These are phyloP conservation scores for mouse (Mus musculus) DNA, from an alignment of 2,113 vertebrate species.

Conservation along the genomic window DNA sequence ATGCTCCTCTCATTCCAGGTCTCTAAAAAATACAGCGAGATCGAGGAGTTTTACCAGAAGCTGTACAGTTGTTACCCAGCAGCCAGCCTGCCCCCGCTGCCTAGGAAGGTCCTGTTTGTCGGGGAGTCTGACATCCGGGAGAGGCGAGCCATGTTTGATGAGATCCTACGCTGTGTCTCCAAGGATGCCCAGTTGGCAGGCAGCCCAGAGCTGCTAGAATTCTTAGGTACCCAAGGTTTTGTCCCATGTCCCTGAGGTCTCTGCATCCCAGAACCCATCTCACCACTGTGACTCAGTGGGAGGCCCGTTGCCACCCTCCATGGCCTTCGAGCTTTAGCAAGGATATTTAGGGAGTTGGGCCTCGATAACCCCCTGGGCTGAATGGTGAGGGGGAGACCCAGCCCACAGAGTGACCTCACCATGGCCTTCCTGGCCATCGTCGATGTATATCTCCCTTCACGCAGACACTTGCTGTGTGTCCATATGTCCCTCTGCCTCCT, in stretches of 20 bases:
- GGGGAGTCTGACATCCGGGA: conserved; percentile 91
- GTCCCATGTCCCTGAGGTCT: not conserved
- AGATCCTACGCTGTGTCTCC: conserved; percentile 89
- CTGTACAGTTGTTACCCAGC: conserved; percentile 84
- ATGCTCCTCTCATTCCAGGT: conserved; percentile 85
- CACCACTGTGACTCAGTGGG: fast-evolving
- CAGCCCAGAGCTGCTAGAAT: conserved; percentile 90
- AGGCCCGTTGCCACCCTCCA: not conserved
- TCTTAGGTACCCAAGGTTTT: conserved; percentile 86
- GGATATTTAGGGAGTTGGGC: not conserved
- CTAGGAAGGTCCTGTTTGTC: conserved; percentile 91
- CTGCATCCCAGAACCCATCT: not conserved
- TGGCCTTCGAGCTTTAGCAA: not conserved
- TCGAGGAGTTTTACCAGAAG: conserved; percentile 90
- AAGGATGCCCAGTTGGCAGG: conserved; percentile 86
- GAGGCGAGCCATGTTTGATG: conserved; percentile 87
- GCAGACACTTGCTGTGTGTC: fast-evolving
- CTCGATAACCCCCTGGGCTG: not conserved
- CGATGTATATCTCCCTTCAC: not conserved
- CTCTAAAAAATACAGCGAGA: conserved; percentile 93
- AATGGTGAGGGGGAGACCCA: not conserved
- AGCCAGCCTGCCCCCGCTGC: conserved; percentile 87
- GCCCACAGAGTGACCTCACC: no score
- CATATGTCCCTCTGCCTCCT: not conserved
- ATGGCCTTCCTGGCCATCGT: not conserved